A percentile compares a stretch with the other conserved stretches of the same genome.
Evolutionary conservation across 2,888 invertebrate species (phyloP).

Genomic region (Spodoptera picta): DNA sequence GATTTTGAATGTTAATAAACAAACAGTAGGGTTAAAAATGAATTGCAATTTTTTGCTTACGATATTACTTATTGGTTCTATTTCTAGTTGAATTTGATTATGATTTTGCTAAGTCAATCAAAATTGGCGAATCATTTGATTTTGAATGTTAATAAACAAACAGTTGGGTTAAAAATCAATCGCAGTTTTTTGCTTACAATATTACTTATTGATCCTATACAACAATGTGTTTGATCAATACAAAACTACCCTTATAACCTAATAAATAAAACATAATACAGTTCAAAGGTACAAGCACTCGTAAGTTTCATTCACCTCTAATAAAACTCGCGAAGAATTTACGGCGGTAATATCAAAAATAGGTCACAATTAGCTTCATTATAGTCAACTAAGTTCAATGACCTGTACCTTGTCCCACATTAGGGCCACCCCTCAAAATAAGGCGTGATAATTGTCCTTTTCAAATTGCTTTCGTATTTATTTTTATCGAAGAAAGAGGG

Average conservation of each 20-base stretch:
- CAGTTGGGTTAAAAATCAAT: no score
- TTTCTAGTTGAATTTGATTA: neutral
- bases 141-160: no score
- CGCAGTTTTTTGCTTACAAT: neutral
- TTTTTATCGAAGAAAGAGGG: constrained; percentile 51
- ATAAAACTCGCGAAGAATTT: constrained; percentile 57
- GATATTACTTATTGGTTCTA: neutral
- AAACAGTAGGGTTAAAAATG: no score
- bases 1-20: no score
- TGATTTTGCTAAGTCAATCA: no score
- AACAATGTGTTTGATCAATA: constrained; percentile 4
- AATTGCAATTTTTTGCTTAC: neutral
- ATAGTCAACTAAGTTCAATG: constrained; percentile 54
- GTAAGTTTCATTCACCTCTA: constrained; percentile 48
- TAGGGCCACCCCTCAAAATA: constrained; percentile 63
- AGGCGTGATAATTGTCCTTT: constrained; percentile 65
- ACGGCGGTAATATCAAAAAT: constrained; percentile 53
- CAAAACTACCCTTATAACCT: neutral
- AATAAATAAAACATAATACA: neutral
- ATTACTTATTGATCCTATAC: neutral
- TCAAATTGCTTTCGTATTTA: constrained; percentile 58
- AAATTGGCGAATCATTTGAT: no score
- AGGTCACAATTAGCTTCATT: constrained; percentile 66
- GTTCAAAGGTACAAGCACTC: constrained; percentile 20
- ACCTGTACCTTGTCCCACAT: constrained; percentile 63